Conservation (phyloP, 2,113 vertebrate species). For the Tichodroma muraria region DNA sequence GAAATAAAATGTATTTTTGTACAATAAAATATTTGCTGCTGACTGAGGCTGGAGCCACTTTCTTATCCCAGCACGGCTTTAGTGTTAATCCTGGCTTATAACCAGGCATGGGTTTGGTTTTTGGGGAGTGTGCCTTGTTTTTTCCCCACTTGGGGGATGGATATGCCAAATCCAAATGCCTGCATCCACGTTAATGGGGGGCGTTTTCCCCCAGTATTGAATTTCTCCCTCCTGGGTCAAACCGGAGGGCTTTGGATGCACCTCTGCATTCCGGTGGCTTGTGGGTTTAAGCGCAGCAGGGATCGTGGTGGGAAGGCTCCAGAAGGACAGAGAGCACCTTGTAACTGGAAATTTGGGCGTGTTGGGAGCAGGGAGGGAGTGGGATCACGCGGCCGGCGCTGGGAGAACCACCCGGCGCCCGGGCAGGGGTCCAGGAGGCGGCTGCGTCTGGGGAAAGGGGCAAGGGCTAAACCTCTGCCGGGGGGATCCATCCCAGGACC, state of each 20-base stretch:
- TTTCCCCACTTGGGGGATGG: neutral
- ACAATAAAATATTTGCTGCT: constrained; percentile 17
- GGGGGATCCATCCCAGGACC: neutral
- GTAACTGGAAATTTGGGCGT: neutral
- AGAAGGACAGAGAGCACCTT: neutral
- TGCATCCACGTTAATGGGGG: neutral
- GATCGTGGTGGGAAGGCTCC: neutral
- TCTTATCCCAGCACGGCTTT: neutral
- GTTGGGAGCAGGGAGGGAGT: neutral
- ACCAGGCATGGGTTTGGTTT: fast-evolving
- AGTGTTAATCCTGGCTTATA: neutral
- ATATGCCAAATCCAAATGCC: neutral
- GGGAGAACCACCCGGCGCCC: neutral
- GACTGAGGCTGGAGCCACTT: neutral
- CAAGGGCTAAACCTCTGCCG: neutral
- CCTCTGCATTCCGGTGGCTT: neutral
- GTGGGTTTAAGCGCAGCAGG: neutral
- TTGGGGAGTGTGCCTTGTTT: neutral
- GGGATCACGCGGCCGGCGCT: neutral
- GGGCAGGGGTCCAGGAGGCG: neutral
- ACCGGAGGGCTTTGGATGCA: neutral
- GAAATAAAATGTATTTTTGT: neutral
- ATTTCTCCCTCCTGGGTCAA: neutral
- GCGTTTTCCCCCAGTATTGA: fast-evolving
- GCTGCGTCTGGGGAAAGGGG: neutral